Percentiles rank a stretch among this genome's conserved stretches.
phyloP scores from a whole-genome alignment of 2,113 vertebrate species.

The Lasiurus borealis region DNA sequence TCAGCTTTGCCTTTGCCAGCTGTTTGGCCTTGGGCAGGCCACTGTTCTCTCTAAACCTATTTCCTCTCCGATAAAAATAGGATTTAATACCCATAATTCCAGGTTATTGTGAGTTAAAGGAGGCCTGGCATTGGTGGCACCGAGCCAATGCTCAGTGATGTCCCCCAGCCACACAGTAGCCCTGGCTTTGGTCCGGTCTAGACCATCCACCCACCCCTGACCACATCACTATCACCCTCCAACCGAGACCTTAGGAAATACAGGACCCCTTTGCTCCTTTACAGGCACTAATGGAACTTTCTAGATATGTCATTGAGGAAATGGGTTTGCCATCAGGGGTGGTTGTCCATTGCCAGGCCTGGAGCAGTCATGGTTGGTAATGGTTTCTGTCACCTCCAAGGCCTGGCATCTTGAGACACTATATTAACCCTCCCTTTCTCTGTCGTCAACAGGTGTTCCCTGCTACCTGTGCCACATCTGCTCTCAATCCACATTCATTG shows the following conservation, averaged over 20 bases:
- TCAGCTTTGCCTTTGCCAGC: background rate
- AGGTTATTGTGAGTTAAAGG: background rate
- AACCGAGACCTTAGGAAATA: background rate
- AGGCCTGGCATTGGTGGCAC: background rate
- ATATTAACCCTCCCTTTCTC: background rate
- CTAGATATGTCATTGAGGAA: conserved; percentile 2
- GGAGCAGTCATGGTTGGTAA: background rate
- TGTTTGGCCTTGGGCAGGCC: background rate
- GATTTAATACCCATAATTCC: background rate
- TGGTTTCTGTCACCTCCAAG: background rate
- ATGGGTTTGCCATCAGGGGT: background rate
- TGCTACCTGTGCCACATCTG: background rate
- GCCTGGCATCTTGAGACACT: background rate
- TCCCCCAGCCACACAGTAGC: background rate
- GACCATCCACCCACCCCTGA: background rate
- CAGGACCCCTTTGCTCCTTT: background rate
- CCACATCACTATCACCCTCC: background rate
- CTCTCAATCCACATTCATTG: background rate
- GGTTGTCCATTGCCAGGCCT: background rate
- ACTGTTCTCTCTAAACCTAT: background rate
- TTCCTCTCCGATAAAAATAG: background rate
- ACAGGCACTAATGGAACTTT: background rate
- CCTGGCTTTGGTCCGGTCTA: background rate
- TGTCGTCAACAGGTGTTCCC: background rate
- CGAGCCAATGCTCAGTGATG: background rate